Conservation (phyloP, 1,140 invertebrate species). For the Polypedilum pembai region DNA sequence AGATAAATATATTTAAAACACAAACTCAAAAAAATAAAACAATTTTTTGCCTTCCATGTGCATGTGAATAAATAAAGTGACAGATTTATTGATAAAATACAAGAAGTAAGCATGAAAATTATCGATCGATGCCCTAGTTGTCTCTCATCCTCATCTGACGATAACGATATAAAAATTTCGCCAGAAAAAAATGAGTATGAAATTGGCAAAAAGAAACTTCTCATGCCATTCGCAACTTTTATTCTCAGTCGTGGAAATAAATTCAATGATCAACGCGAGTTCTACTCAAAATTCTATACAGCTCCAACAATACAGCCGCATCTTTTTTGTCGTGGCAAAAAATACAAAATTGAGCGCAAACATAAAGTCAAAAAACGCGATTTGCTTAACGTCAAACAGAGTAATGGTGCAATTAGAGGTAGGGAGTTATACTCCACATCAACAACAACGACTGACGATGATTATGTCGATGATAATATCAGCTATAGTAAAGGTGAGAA, state of each 20-base stretch:
- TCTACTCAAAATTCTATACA: constrained; percentile 4
- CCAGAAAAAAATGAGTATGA: background rate
- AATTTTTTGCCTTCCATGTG: background rate
- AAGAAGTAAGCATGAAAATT: background rate
- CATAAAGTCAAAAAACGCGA: constrained; percentile 21
- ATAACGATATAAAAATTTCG: background rate
- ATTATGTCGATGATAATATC: no score
- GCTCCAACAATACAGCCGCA: background rate
- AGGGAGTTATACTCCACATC: background rate
- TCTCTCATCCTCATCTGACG: background rate
- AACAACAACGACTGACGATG: background rate
- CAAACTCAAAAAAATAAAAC: background rate
- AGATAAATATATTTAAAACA: background rate
- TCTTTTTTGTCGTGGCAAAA: background rate
- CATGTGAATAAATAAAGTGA: background rate
- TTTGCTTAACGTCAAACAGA: background rate
- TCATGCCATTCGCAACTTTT: background rate
- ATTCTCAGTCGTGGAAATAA: background rate
- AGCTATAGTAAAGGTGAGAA: no score
- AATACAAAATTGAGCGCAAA: constrained; percentile 14
- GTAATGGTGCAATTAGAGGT: background rate
- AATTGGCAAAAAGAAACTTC: background rate
- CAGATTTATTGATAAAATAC: constrained; percentile 4
- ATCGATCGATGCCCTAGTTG: constrained; percentile 9
- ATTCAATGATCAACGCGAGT: constrained; percentile 17